phyloP scores from a whole-genome alignment of 2,888 invertebrate genomes.

The Lacanobia wlatinum region DNA sequence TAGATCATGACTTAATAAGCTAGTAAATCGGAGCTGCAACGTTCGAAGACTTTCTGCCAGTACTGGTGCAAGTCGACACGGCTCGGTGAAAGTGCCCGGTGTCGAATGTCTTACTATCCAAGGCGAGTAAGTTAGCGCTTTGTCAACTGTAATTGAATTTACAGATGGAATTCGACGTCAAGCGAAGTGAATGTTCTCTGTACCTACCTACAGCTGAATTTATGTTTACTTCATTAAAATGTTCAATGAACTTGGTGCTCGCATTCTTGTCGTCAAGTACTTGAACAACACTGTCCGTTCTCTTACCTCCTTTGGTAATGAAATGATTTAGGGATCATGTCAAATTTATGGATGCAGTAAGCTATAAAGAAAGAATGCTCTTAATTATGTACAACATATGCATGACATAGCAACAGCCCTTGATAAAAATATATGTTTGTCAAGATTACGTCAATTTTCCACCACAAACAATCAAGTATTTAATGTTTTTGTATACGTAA shows the following conservation, averaged over 20 bases:
- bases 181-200: constrained; percentile 57
- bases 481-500: constrained; percentile 13
- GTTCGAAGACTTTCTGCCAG: constrained; percentile 49
- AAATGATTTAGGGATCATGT: not conserved
- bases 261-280: constrained; percentile 20
- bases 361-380: not conserved
- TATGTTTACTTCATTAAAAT: constrained; percentile 53
- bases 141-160: constrained; percentile 80
- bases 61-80: constrained; percentile 39
- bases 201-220: constrained; percentile 36
- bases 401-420: not conserved
- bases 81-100: constrained; percentile 81
- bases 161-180: constrained; percentile 67
- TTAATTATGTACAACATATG: not conserved
- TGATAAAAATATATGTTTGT: not conserved
- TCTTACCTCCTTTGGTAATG: not conserved
- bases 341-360: not conserved
- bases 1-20: constrained; percentile 25
- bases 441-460: constrained; percentile 4
- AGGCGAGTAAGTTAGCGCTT: constrained; percentile 77
- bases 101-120: constrained; percentile 76
- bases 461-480: not conserved
- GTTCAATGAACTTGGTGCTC: constrained; percentile 41
- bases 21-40: constrained; percentile 39
- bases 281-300: constrained; percentile 14